Evolutionary conservation across 1,140 invertebrate genomes (phyloP), one percentile per base, ranked within the genome.

Genomic region (Euura lappo): DNA sequence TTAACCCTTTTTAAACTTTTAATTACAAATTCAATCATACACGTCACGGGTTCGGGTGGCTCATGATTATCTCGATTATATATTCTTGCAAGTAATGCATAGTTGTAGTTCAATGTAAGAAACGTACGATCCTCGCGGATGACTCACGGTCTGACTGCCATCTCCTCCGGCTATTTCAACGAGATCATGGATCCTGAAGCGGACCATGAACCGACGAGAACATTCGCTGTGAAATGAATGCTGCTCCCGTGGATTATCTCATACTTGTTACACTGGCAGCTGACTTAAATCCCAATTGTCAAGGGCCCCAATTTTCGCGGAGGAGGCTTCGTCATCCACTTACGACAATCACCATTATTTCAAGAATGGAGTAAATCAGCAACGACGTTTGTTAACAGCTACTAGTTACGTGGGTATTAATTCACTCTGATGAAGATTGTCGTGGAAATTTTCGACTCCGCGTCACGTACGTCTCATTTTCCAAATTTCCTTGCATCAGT

Each of bases 241-340:
- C 10, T 60, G 2, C 10, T 60, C 51, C 6, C 51, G 51, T 8
- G 13, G 3, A 60, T 60, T 60, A 60, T 60, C 51, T 60, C 51
- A 60, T 60, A 60, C 51, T 28, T 28, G 28, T 28, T 28, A 28
- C 28, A 3, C 51, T 60, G 13, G 51, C 8, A 60, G 13, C 51
- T 60, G 10, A 60, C 51, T 60, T 60, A 60, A 60, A 60, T 60
- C 51, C 8, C 51, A 60, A 60, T 60, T 60, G 51, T 60, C 51
- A 11, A 11, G 28, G 28, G 28, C 28, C 28, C 28, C 28, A 28
- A 28, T 11, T 60, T 60, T 2, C 13, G 51, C 51, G 13, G 51
- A 60, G 8, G 13, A 11, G 51, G 4, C 51, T 60, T 60, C 51
- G 51, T 60, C 51, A 60, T 60, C 51, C 51, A 11, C 51, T 60